phyloP scores from a whole-genome alignment of 2,888 invertebrate genomes.

The Euphydryas editha region DNA sequence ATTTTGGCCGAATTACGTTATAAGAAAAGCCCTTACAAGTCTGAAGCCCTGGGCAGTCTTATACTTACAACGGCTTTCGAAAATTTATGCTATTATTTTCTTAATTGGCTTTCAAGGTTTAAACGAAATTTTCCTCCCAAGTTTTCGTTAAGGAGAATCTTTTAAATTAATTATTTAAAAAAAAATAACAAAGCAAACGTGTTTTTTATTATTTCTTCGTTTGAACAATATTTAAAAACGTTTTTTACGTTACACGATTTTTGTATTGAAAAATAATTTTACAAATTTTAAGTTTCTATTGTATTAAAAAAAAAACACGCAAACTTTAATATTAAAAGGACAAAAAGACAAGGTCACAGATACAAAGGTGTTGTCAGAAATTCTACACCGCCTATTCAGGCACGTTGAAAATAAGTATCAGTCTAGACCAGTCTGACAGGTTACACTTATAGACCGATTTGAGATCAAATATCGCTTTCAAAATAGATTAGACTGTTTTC shows the following conservation, averaged over 20 bases:
- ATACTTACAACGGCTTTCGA: background rate
- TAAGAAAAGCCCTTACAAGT: background rate
- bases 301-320: background rate
- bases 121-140: background rate
- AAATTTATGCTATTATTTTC: background rate
- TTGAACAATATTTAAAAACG: too few relatives aligned
- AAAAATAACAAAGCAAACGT: background rate
- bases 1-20: background rate
- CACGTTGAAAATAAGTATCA: slow-evolving; percentile 12
- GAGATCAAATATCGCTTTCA: slow-evolving; percentile 5
- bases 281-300: too few relatives aligned
- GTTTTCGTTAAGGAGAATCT: background rate
- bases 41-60: background rate
- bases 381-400: slow-evolving; percentile 9
- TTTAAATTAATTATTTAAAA: background rate
- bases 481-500: slow-evolving; percentile 1
- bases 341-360: slow-evolving; percentile 2
- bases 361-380: background rate
- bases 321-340: background rate
- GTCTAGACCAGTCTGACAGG: slow-evolving; percentile 23
- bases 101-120: background rate
- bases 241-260: too few relatives aligned
- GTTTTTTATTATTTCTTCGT: too few relatives aligned
- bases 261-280: too few relatives aligned
- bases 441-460: slow-evolving; percentile 15